Base-by-base conservation (phyloP, 2,888 invertebrate genomes). In the Thecocarcelia acutangulata region DNA sequence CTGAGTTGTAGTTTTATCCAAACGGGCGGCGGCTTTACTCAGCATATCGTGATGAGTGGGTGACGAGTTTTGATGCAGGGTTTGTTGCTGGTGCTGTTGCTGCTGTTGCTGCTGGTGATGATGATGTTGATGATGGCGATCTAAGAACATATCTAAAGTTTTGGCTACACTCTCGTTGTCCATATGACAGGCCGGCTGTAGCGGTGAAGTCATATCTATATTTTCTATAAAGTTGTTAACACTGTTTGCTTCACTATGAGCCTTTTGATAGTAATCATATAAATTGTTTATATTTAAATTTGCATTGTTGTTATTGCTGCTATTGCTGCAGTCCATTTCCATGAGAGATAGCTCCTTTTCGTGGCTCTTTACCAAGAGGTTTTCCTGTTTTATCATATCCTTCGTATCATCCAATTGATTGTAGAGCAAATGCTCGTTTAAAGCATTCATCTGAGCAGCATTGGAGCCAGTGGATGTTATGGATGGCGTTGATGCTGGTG, bases 401-500 rank as follows among this genome's bases (percentile, higher is more conserved):
- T 80, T 77, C 2, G 63, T 42, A 15, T 78, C 78, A 3, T 37
- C 85, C 81, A 83, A 83, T 84, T 63, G 79, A 84, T 85, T 85
- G 70, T 86, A 86, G 9, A 87, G 80, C 2, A 86, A 63, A 72
- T 85, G 85, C 6, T 85, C 86, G 64, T 83, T 86, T 78, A 86
- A 83, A 52, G 86, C 87, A 66, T 85, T 85, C 85, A 86, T 86
- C 59, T 85, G 81, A 8, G 79, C 85, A 86, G 33, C 33, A 8
- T 84, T 87, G 84, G 64, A 86, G 75, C 82, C 88, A 84, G 80
- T 87, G 58, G 87, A 89, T 63, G 87, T 88, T 3, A 87, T 78
- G 87, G 89, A 80, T 86, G n/a, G n/a, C n/a, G 89, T 84, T 83
- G 90, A 91, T 33, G 94, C 93, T 1, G 90, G 88, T 17, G 93